Evolutionary conservation across 2,113 vertebrate species (phyloP), one percentile per base, ranked within the genome.

Genomic region (Bombycilla garrulus): DNA sequence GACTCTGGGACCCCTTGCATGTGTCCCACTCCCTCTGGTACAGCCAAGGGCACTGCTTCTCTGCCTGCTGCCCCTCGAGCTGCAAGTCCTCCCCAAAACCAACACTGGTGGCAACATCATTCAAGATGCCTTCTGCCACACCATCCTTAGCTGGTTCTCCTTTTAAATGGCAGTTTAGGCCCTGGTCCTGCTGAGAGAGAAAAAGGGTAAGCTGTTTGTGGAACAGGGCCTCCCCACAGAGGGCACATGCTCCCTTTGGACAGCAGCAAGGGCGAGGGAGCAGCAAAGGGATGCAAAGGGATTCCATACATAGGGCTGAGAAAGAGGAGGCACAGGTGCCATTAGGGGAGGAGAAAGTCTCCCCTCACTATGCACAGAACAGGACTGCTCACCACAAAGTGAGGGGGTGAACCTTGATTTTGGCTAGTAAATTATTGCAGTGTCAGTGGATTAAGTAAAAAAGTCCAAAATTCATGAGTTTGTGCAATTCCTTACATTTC

Each of bases 51-150:
- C 9, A 15, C 22, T 36, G 6, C 8, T 70, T 12, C 31, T 38
- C 57, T 56, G 28, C 23, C 56, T 71, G 35, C 47, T 79, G 21
- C 42, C 31, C 28, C 12, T 81, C 2, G 0, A 10, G 4, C n/a
- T 60, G 23, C 25, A 26, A 2, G 3, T 31, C 15, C 48, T 56
- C 33, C 5, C 0, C 0, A 35, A 31, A 18, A 33, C 7, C 0
- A 0, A 11, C 40, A 9, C 4, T 25, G 42, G 24, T 4, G 28
- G 6, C 0, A 0, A 45, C 4, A 5, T 14, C 22, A n/a, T 7
- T 44, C 66, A 33, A 45, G 18, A 2, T 44, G 31, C 10, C 19
- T 21, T 72, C 50, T 69, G 62, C 15, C 42, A 50, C 3, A 0
- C 1, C 35, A 16, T 15, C n/a, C 25, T 33, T 20, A 62, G 16